Evolutionary conservation across 2,113 vertebrate species (phyloP), one percentile per base, ranked within the genome.

Genomic region (Nymphicus hollandicus): DNA sequence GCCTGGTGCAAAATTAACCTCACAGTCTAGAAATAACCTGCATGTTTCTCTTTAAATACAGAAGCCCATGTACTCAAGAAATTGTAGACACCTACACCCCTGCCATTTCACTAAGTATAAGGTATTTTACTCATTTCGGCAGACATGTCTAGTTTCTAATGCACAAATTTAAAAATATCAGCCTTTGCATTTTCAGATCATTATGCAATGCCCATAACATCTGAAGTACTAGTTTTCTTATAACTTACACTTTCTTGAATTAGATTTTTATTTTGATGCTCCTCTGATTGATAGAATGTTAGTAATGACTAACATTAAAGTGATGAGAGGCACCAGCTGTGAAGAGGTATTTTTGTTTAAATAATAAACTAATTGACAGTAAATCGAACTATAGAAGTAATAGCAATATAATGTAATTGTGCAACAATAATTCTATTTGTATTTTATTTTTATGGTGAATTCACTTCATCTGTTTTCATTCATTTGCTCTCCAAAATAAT

Each of bases 371-470:
- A 70, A 78, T 50, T 81, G 69, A 69, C 53, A 91, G 52, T 69
- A 94, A 96, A 87, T 63, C 81, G 27, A 93, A 88, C 25, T 87
- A 50, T 72, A 81, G 52, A 66, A 93, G 20, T 87, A 95, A 85
- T 39, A 70, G 44, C 68, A 93, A 86, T 63, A 55, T 9, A 81
- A 65, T 69, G 20, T 35, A 72, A 64, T 68, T 72, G 5, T 66
- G 52, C 60, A 90, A 81, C 17, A 88, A 19, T 37, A 92, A 19
- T 28, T 95, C 35, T 19, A 70, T 86, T 95, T 90, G 22, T 83
- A 73, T 86, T 86, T 91, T 93, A 76, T 68, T 93, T 81, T 86
- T 74, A 55, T 46, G 24, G 29, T 87, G 88, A 87, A 83, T 72
- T 94, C 56, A 80, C 29, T 44, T 85, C 15, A 78, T 41, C 14